phyloP scores from a whole-genome alignment of 2,797 vertebrate species.

The Gymnoscopelus microlampas region DNA sequence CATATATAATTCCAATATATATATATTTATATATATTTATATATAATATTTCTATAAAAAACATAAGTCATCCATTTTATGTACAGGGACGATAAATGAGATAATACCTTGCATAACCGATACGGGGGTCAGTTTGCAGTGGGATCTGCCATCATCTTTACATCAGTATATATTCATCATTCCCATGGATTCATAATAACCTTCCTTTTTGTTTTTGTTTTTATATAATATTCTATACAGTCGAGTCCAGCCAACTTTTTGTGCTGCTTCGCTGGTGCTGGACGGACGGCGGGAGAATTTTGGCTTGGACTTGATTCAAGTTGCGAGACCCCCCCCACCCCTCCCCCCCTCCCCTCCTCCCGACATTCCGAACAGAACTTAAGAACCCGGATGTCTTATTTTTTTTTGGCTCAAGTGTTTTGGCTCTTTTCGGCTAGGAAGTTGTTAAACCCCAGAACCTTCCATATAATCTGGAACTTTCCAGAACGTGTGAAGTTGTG shows the following conservation, averaged over 20 bases:
- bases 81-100: conserved; percentile 82
- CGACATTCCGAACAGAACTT: neutral
- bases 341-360: too few relatives aligned
- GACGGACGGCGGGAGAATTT: conserved; percentile 28
- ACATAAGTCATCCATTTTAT: conserved; percentile 85
- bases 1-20: conserved; percentile 84
- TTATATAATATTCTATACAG: too few relatives aligned
- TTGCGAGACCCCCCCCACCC: conserved; percentile 25
- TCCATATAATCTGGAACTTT: too few relatives aligned
- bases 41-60: conserved; percentile 85
- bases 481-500: too few relatives aligned
- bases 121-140: conserved; percentile 74
- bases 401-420: too few relatives aligned
- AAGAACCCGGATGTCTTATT: conserved; percentile 12
- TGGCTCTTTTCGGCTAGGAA: too few relatives aligned
- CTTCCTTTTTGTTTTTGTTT: too few relatives aligned
- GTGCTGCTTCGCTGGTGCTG: conserved; percentile 22
- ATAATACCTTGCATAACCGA: conserved; percentile 88
- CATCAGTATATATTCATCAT: conserved; percentile 58
- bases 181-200: conserved; percentile 18
- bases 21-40: conserved; percentile 68
- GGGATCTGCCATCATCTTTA: conserved; percentile 71
- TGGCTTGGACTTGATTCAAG: conserved; percentile 61
- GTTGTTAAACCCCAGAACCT: too few relatives aligned
- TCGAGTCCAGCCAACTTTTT: conserved; percentile 16